Base-by-base conservation (phyloP, 1,140 invertebrate species). In the Brevipalpus yothersi region DNA sequence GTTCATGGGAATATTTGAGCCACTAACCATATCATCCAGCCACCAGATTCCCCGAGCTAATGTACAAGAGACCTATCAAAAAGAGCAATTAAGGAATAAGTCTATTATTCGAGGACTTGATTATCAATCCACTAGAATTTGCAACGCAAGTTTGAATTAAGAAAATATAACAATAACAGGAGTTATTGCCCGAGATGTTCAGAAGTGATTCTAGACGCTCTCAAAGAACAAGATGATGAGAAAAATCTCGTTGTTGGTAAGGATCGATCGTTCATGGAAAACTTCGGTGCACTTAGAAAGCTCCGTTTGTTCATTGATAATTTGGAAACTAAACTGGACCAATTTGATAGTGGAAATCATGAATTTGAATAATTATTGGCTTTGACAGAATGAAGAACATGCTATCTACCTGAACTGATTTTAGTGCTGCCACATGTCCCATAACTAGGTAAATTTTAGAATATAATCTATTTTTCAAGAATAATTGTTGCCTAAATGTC, bases 181-280 rank as follows among this genome's bases (percentile, higher is more conserved):
- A 0, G 86, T 96, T 0, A 84, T 97, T 54, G 93, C 93, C 0
- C 93, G 96, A 71, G 90, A 97, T 69, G 80, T 97, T 0, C 79
- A 85, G 49, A 82, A 65, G 81, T 96, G 13, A 69, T 97, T 41
- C 93, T 93, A 0, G 93, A 97, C 67, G 93, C 93, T 9, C 92
- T 98, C 0, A 79, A 82, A 64, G 83, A 87, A 63, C 84, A 86
- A 7, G 91, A 91, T 0, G 84, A 91, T 69, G 82, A 88, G 64
- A 90, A 93, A 69, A 90, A 95, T 67, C 73, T 95, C 42, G 84
- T 94, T 42, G 90, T 95, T 3, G 93, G 95, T 70, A 95, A 95
- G 76, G 86, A 90, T 67, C 77, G 87, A 49, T 86, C 91, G 10
- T 91, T 92, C 68, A 94, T 96, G 88, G 90, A 95, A 70, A 94